Base-by-base conservation (phyloP, 2,888 invertebrate species). In the Rhamphomyia laevipes region DNA sequence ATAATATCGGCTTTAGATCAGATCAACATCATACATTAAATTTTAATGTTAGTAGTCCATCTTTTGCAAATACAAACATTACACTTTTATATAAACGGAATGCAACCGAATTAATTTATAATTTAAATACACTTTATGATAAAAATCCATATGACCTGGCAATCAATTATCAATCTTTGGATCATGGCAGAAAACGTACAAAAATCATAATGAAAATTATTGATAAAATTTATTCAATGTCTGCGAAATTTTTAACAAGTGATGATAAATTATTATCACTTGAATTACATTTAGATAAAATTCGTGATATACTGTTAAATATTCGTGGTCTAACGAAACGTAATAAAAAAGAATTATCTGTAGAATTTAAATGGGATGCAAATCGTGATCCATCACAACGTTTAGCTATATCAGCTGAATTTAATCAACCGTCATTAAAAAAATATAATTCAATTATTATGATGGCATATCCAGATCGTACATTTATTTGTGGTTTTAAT, bases 331-430 rank as follows among this genome's bases (percentile, higher is more conserved):
- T 80, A 54, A 74, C 79, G 38, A 74, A 77, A 9, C 71, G 74
- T 0, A 67, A 70, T 12, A 76, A 77, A 46, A 85, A 85, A 61
- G 80, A 82, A 23, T 70, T 83, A 0, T 81, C 81, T 5, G 70
- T 85, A 2, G 83, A 86, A 49, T 64, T 90, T 16, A 86, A 86
- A 65, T 90, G 89, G 89, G 88, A 90, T 62, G 87, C 86, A 1
- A 89, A 88, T 66, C 74, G 89, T 9, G 86, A 89, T 70, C 88
- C 88, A 0, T 78, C 81, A 43, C 80, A 86, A 63, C 56, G 67
- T 21, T 47, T 70, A 12, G 68, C 64, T 0, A 45, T 71, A 1
- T 77, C 78, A 48, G 69, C 81, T 0, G 79, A 81, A 52, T 74
- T 83, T 45, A 76, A 78, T 54, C 79, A 74, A 59, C 74, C 77